phyloP scores from a whole-genome alignment of 2,888 invertebrate species.

The Phaonia tiefii region DNA sequence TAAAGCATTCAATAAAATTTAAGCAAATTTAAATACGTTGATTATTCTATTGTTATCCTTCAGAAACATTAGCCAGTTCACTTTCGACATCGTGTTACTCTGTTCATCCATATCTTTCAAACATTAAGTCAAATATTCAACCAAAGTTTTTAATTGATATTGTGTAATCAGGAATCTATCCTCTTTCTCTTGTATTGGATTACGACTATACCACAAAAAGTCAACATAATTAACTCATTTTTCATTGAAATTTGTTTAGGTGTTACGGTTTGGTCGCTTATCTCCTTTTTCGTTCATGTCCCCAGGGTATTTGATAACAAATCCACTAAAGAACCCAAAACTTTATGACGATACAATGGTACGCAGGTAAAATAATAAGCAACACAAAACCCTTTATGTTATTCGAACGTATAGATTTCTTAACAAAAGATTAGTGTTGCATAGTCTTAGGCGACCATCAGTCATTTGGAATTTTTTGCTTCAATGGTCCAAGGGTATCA shows the following conservation, averaged over 20 bases:
- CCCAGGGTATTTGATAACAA: constrained; percentile 49
- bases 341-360: not conserved
- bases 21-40: too few species aligned
- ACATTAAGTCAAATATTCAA: too few species aligned
- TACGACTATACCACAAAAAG: constrained; percentile 18
- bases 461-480: constrained; percentile 34
- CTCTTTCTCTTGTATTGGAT: constrained; percentile 3
- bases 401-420: constrained; percentile 45
- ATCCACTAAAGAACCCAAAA: constrained; percentile 28
- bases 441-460: constrained; percentile 53
- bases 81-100: too few species aligned
- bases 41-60: too few species aligned
- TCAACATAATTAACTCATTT: constrained; percentile 79
- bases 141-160: too few species aligned
- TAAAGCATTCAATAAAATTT: too few species aligned
- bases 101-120: too few species aligned
- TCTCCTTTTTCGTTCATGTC: constrained; percentile 57
- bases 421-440: constrained; percentile 39
- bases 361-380: constrained; percentile 39
- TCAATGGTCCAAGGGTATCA: not conserved
- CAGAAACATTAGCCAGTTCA: too few species aligned
- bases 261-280: constrained; percentile 50
- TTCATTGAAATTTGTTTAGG: constrained; percentile 73
- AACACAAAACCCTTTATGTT: constrained; percentile 23
- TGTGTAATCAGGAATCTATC: too few species aligned